Percentiles rank a stretch among this genome's conserved stretches.
Evolutionary conservation across 2,113 vertebrate species (phyloP).

Genomic region (Microtus pennsylvanicus): DNA sequence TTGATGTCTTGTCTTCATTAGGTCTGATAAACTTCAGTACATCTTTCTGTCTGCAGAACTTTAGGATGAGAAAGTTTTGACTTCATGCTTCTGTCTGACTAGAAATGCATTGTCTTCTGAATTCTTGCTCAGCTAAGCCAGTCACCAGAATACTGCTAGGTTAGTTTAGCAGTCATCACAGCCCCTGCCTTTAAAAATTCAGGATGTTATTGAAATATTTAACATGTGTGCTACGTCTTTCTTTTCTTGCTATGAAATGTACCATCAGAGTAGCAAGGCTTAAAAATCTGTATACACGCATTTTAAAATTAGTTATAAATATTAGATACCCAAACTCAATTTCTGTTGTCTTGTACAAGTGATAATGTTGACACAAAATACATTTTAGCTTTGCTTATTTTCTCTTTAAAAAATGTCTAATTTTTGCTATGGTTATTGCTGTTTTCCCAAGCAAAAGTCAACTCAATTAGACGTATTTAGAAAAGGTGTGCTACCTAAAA

Average conservation of each 20-base stretch:
- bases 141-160: not conserved
- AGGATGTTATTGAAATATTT: slow-evolving; percentile 68
- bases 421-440: not conserved
- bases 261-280: not conserved
- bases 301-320: slow-evolving; percentile 7
- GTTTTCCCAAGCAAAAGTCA: not conserved
- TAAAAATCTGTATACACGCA: slow-evolving; percentile 21
- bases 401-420: slow-evolving; percentile 33
- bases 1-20: slow-evolving; percentile 29
- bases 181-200: slow-evolving; percentile 29
- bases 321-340: not conserved
- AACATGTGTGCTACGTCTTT: slow-evolving; percentile 15
- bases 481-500: slow-evolving; percentile 24
- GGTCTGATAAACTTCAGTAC: not conserved
- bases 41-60: not conserved
- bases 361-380: not conserved
- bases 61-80: slow-evolving; percentile 29
- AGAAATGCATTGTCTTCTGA: not conserved
- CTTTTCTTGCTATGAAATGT: slow-evolving; percentile 26
- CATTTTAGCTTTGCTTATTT: not conserved
- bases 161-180: slow-evolving; percentile 40
- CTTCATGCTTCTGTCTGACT: not conserved
- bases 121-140: slow-evolving; percentile 13
- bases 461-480: not conserved
- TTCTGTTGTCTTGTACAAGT: not conserved